Conservation (phyloP, 2,888 invertebrate genomes). For the Brenthis ino region DNA sequence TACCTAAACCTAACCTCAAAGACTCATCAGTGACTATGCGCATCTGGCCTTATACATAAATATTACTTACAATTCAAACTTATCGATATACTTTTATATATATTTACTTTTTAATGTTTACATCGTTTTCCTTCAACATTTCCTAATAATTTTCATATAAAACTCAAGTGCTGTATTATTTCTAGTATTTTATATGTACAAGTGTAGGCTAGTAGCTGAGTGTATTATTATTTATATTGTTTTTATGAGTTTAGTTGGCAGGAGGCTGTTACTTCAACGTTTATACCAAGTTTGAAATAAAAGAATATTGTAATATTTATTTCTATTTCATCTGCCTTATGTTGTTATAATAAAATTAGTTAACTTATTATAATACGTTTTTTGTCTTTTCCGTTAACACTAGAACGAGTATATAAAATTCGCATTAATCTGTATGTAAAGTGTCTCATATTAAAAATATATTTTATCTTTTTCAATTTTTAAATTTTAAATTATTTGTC, state of each 20-base stretch:
- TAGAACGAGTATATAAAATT: not conserved
- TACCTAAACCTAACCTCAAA: no score
- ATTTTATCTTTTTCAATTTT: no score
- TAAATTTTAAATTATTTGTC: no score
- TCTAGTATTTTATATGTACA: not conserved
- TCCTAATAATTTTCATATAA: slow-evolving; percentile 40
- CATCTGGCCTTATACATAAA: no score
- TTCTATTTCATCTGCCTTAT: not conserved
- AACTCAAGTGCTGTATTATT: slow-evolving; percentile 10
- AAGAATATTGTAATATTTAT: no score
- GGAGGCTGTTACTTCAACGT: not conserved
- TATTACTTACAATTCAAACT: slow-evolving; percentile 27
- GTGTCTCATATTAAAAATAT: no score
- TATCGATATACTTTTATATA: slow-evolving; percentile 37
- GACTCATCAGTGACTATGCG: no score
- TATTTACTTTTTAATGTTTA: slow-evolving; percentile 38
- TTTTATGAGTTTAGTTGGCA: slow-evolving; percentile 4
- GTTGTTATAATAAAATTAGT: slow-evolving; percentile 9
- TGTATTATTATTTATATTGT: slow-evolving; percentile 6
- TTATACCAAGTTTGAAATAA: no score
- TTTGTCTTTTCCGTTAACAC: not conserved
- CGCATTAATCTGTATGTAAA: no score
- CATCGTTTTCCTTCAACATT: slow-evolving; percentile 36
- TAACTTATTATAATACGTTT: slow-evolving; percentile 6
- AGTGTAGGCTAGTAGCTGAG: not conserved